Conservation (phyloP, 2,113 vertebrate genomes). For the Plotosus lineatus region DNA sequence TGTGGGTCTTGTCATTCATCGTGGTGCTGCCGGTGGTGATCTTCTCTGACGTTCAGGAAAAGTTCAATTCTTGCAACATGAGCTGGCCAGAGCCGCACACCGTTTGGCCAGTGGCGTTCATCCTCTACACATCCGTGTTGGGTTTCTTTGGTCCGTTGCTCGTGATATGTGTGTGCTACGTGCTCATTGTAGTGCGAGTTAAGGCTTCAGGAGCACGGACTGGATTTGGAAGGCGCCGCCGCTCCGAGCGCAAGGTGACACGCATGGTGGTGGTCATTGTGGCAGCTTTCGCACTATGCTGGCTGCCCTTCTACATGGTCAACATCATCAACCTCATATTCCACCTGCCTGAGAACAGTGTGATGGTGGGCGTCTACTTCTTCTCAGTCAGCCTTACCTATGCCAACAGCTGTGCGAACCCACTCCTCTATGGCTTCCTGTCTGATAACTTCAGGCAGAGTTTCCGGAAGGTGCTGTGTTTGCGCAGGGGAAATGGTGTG, state of each 20-base stretch:
- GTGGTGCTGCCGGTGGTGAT: conserved; percentile 89
- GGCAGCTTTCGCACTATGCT: conserved; percentile 89
- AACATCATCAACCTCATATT: conserved; percentile 91
- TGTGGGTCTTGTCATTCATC: conserved; percentile 86
- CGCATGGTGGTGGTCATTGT: conserved; percentile 95
- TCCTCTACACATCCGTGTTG: conserved; percentile 86
- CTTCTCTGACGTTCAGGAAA: conserved; percentile 81
- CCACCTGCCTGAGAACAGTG: conserved; percentile 83
- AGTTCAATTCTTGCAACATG: conserved; percentile 86
- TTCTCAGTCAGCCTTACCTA: conserved; percentile 89
- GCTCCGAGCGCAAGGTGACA: conserved; percentile 87
- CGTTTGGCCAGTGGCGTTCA: conserved; percentile 86
- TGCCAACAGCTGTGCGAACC: conserved; percentile 95
- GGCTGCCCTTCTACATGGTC: conserved; percentile 90
- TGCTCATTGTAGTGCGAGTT: conserved; percentile 88
- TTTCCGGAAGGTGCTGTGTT: conserved; percentile 85
- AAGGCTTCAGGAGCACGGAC: conserved; percentile 80
- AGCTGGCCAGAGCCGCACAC: conserved; percentile 88
- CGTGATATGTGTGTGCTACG: conserved; percentile 92
- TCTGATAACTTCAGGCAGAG: conserved; percentile 95
- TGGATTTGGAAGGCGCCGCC: conserved; percentile 80
- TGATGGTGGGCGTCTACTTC: conserved; percentile 82
- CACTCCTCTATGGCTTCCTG: conserved; percentile 88
- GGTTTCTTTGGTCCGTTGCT: conserved; percentile 90
- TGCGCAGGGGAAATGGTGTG: conserved; percentile 71